A percentile compares a stretch with the other conserved stretches of the same genome.
phyloP scores from a whole-genome alignment of 1,140 invertebrate genomes.

The Aethina tumida region DNA sequence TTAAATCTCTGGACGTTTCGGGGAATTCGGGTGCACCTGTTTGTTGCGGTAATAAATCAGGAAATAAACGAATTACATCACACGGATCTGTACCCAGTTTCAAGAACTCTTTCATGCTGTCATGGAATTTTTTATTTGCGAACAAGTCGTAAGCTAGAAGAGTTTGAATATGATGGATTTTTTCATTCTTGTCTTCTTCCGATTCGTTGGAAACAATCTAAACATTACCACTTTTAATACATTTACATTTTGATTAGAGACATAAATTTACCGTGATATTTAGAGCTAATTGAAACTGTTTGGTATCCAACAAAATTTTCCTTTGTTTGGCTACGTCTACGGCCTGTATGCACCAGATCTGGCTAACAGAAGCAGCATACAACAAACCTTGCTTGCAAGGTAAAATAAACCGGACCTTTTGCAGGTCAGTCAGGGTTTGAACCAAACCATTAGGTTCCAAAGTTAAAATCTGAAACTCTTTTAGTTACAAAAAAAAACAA shows the following conservation, averaged over 20 bases:
- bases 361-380: slow-evolving; percentile 75
- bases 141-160: slow-evolving; percentile 86
- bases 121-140: slow-evolving; percentile 73
- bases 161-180: slow-evolving; percentile 80
- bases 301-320: slow-evolving; percentile 68
- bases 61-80: slow-evolving; percentile 89
- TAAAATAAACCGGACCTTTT: slow-evolving; percentile 53
- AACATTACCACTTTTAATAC: slow-evolving; percentile 24
- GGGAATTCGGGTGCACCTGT: slow-evolving; percentile 42
- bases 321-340: slow-evolving; percentile 75
- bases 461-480: slow-evolving; percentile 50
- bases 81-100: slow-evolving; percentile 85
- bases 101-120: slow-evolving; percentile 85
- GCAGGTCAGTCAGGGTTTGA: slow-evolving; percentile 64
- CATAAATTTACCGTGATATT: slow-evolving; percentile 69
- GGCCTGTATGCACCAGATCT: slow-evolving; percentile 76
- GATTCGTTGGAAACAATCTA: slow-evolving; percentile 78
- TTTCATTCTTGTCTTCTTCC: slow-evolving; percentile 68
- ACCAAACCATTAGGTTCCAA: slow-evolving; percentile 57
- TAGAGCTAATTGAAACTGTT: slow-evolving; percentile 90
- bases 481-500: slow-evolving; percentile 6
- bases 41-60: slow-evolving; percentile 70
- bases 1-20: slow-evolving; percentile 48
- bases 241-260: slow-evolving; percentile 1
- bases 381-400: slow-evolving; percentile 64